phyloP scores from a whole-genome alignment of 2,888 invertebrate species.

The Diarsia rubi region DNA sequence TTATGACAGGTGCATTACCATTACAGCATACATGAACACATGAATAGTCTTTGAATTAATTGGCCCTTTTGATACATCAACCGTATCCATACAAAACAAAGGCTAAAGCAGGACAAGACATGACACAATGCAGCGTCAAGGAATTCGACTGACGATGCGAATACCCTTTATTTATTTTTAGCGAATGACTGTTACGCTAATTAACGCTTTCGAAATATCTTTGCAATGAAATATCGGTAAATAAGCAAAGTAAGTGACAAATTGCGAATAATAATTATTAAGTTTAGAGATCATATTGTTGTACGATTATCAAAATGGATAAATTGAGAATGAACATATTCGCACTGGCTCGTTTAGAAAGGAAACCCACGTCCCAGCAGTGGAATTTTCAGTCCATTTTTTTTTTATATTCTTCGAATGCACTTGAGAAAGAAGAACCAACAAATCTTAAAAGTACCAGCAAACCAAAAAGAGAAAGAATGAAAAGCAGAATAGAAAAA shows the following conservation, averaged over 20 bases:
- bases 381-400: no score
- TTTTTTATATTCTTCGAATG: no score
- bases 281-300: not conserved
- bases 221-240: not conserved
- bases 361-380: no score
- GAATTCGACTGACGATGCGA: conserved; percentile 41
- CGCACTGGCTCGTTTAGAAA: no score
- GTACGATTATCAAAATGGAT: not conserved
- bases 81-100: conserved; percentile 27
- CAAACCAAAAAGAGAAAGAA: no score
- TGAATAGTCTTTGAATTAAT: conserved; percentile 8
- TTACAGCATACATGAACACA: not conserved
- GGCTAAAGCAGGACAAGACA: not conserved
- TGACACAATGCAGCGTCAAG: conserved; percentile 40
- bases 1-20: conserved; percentile 6
- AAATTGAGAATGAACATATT: not conserved
- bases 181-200: conserved; percentile 42
- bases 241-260: not conserved
- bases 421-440: no score
- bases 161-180: conserved; percentile 49
- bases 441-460: no score
- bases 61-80: conserved; percentile 14
- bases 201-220: conserved; percentile 36
- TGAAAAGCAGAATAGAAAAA: no score
- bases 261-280: not conserved